Evolutionary conservation across 2,113 vertebrate genomes (phyloP).

Genomic region (Odocoileus virginianus): DNA sequence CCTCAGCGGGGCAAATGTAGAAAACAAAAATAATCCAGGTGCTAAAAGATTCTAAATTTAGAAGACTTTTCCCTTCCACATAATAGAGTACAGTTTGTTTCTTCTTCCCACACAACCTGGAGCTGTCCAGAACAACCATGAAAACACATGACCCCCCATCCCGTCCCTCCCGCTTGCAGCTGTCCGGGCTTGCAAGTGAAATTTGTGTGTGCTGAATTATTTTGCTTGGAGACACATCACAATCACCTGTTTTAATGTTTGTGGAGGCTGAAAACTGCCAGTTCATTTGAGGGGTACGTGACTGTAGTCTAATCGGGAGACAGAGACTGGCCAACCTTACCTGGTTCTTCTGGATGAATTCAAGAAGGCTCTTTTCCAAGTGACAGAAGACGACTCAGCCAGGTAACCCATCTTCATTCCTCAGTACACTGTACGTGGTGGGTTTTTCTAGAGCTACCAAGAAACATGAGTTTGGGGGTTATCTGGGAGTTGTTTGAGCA

Average conservation of each 20-base stretch:
- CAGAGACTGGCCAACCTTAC: neutral
- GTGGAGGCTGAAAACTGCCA: neutral
- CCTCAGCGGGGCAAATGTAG: neutral
- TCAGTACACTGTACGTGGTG: neutral
- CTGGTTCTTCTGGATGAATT: neutral
- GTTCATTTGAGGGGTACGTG: neutral
- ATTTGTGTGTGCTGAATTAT: neutral
- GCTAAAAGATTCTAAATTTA: conserved; percentile 52
- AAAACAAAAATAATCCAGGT: conserved; percentile 53
- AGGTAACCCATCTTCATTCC: neutral
- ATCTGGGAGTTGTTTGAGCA: neutral
- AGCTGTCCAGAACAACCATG: conserved; percentile 38
- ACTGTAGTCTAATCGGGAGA: neutral
- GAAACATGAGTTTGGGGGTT: neutral
- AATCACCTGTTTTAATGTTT: neutral
- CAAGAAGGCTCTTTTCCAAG: neutral
- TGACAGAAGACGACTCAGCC: neutral
- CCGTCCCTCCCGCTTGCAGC: conserved; percentile 45
- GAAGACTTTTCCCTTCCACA: conserved; percentile 10
- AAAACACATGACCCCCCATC: conserved; percentile 7
- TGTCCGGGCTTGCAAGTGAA: conserved; percentile 24
- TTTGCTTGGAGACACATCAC: conserved; percentile 25
- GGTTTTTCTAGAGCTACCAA: neutral
- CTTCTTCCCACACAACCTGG: conserved; percentile 35
- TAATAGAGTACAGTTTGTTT: conserved; percentile 33